Evolutionary conservation across 2,888 invertebrate genomes (phyloP), one percentile per base, ranked within the genome.

Genomic region (Tethea ocularis): DNA sequence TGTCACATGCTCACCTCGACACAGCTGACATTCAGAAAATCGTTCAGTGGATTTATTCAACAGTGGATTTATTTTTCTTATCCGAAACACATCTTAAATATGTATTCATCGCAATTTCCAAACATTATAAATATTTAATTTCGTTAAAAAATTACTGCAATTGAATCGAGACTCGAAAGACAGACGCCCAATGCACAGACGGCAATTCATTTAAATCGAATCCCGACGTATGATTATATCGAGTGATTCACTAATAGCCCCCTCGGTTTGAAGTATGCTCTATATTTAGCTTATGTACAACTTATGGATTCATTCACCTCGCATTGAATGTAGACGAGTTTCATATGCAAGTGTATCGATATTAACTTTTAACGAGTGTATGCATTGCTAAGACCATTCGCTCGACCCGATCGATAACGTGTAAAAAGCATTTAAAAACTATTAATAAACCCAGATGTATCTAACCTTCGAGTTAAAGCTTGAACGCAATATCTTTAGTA

Each of bases 221-320:
- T 59, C 62, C 67, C 54, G 61, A 57, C 68, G 63, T 78, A 73
- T 76, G 70, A 82, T 82, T 79, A 76, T 36, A 33, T 33, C 33
- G 74, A 78, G 67, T 77, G 80, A 70, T 78, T 75, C 80, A 72
- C 74, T 84, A 83, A 87, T 84, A 79, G 72, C 79, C 75, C 65
- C 74, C 75, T 65, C 69, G 68, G 67, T 59, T 70, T 76, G 66
- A 73, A 74, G 82, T 74, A 75, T 77, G 79, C 82, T 84, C 86
- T 90, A 89, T 87, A 89, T 89, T 89, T 90, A 89, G 82, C 79
- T 71, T 74, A 69, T 76, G 78, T 73, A 69, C 77, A 78, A 80
- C 79, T 85, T 84, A 91, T 86, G 84, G 87, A 80, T 85, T 69
- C 87, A 75, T 91, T 90, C 85, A 89, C 88, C 89, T 84, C 81